Percentiles rank a stretch among this genome's conserved stretches.
phyloP scores from a whole-genome alignment of 2,113 vertebrate genomes.

The Lontra canadensis region DNA sequence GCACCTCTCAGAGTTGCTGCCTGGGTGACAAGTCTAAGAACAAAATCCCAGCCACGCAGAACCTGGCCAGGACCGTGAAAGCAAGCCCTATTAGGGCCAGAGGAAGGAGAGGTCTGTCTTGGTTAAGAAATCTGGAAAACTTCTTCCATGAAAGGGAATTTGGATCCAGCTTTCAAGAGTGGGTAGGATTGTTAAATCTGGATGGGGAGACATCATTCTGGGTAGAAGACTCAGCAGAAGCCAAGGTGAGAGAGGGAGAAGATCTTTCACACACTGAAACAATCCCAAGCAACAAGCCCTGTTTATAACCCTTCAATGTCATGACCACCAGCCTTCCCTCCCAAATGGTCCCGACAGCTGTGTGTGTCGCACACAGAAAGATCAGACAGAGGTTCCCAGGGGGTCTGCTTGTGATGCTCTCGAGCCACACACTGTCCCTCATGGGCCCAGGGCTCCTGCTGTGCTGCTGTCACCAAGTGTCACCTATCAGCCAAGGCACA shows the following conservation, averaged over 20 bases:
- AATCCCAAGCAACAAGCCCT: neutral
- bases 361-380: neutral
- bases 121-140: neutral
- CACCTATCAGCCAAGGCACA: neutral
- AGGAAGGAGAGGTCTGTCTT: neutral
- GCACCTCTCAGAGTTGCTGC: neutral
- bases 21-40: neutral
- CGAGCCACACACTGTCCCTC: neutral
- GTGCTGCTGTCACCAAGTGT: neutral
- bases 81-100: neutral
- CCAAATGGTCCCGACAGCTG: rapidly evolving
- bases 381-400: neutral
- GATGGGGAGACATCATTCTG: neutral
- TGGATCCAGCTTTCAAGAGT: neutral
- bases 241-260: neutral
- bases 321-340: neutral
- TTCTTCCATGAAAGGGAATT: neutral
- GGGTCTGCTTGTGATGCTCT: neutral
- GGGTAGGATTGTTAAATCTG: neutral
- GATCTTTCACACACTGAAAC: neutral
- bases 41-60: neutral
- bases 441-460: neutral
- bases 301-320: neutral
- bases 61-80: neutral
- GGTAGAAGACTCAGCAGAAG: neutral